phyloP scores from a whole-genome alignment of 2,888 invertebrate species.

The Drosophila mayaguana region DNA sequence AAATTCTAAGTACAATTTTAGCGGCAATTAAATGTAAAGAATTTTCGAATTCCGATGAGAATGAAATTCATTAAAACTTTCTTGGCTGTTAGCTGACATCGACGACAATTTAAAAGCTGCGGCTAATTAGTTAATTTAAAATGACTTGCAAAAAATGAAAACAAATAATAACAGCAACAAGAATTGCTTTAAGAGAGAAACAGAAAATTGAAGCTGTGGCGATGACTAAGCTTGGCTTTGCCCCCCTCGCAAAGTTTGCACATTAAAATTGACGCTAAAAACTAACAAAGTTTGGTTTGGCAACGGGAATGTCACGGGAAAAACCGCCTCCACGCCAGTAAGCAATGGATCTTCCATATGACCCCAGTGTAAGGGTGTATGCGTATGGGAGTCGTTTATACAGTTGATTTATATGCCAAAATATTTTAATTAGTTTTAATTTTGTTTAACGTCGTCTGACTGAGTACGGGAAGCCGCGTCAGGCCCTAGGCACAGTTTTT shows the following conservation, averaged over 20 bases:
- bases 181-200: conserved; percentile 13
- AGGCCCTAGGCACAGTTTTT: conserved; percentile 34
- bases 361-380: conserved; percentile 9
- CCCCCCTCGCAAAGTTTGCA: conserved; percentile 56
- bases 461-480: conserved; percentile 6
- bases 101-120: conserved; percentile 53
- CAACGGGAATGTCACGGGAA: conserved; percentile 15
- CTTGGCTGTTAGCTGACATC: not conserved
- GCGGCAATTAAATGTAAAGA: not conserved
- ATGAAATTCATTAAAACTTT: conserved; percentile 5
- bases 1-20: not conserved
- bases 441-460: conserved; percentile 35
- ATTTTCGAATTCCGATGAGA: not conserved
- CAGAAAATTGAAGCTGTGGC: conserved; percentile 4
- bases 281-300: conserved; percentile 69
- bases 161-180: conserved; percentile 7
- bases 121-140: conserved; percentile 70
- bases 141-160: conserved; percentile 15
- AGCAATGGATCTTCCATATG: conserved; percentile 7
- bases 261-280: conserved; percentile 79
- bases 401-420: conserved; percentile 61
- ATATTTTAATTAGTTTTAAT: conserved; percentile 70
- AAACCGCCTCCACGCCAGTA: not conserved
- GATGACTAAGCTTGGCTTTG: conserved; percentile 39
- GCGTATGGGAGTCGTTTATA: conserved; percentile 26